Conservation (phyloP, 2,888 invertebrate species). For the Camponotus fellah region DNA sequence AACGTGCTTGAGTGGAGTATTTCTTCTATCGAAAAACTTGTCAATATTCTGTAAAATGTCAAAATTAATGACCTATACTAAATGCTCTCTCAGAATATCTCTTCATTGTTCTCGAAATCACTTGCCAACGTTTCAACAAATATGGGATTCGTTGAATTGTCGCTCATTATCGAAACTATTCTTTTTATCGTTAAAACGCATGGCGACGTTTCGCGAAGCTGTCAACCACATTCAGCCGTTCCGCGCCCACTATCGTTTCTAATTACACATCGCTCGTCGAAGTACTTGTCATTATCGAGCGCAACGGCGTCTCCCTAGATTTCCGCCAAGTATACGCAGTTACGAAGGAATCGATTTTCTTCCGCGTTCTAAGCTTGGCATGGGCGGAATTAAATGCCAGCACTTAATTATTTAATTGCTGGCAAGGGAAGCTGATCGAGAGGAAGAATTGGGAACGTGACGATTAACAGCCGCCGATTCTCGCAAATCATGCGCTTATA, state of each 20-base stretch:
- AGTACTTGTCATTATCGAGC: slow-evolving; percentile 65
- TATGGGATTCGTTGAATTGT: not conserved
- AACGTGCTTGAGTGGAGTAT: not conserved
- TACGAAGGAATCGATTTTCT: slow-evolving; percentile 58
- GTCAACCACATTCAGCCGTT: slow-evolving; percentile 36
- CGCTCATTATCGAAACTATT: slow-evolving; percentile 39
- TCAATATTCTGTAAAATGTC: not conserved
- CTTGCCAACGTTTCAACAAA: slow-evolving; percentile 14
- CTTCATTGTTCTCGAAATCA: slow-evolving; percentile 43
- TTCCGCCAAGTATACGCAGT: slow-evolving; percentile 54
- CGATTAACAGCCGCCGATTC: slow-evolving; percentile 58
- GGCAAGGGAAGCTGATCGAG: slow-evolving; percentile 26
- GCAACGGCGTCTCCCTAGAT: slow-evolving; percentile 28
- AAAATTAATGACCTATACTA: slow-evolving; percentile 25
- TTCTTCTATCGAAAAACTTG: not conserved
- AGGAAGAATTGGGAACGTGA: slow-evolving; percentile 52
- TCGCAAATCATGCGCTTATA: slow-evolving; percentile 62
- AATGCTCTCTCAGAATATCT: slow-evolving; percentile 7
- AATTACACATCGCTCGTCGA: slow-evolving; percentile 51
- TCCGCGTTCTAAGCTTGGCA: slow-evolving; percentile 44
- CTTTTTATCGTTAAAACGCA: slow-evolving; percentile 16
- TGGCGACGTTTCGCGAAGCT: not conserved
- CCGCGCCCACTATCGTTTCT: slow-evolving; percentile 21
- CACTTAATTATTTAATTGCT: slow-evolving; percentile 69
- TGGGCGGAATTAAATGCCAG: slow-evolving; percentile 61